Evolutionary conservation across 2,888 invertebrate genomes (phyloP).

Genomic region (Leucophora obtusa): DNA sequence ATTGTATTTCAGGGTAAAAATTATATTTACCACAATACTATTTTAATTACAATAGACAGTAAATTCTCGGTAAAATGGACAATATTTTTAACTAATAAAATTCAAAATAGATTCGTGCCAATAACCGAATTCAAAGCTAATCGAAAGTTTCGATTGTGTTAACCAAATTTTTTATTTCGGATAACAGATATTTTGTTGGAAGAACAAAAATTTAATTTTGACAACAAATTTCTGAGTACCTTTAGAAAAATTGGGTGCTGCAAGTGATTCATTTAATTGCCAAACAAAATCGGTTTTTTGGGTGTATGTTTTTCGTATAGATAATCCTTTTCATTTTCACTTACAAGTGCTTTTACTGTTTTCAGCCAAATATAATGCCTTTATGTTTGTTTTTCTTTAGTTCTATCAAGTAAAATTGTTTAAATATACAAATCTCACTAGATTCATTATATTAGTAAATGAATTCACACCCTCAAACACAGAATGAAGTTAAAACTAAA

Average conservation of each 20-base stretch:
- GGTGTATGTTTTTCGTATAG: no score
- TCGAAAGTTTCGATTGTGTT: no score
- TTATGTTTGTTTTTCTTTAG: not conserved
- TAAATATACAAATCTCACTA: conserved; percentile 57
- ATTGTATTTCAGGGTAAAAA: conserved; percentile 48
- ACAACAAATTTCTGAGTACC: no score
- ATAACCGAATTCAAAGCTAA: no score
- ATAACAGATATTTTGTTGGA: no score
- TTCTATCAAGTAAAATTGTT: conserved; percentile 49
- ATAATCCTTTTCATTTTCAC: not conserved
- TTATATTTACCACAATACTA: conserved; percentile 41
- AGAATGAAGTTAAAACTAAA: conserved; percentile 10
- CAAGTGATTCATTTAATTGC: no score
- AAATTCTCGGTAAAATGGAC: not conserved
- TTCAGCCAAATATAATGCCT: not conserved
- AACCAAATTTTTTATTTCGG: no score
- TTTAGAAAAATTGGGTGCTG: no score
- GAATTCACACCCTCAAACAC: conserved; percentile 52
- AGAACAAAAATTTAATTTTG: no score
- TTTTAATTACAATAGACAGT: conserved; percentile 50
- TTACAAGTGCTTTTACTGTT: conserved; percentile 3
- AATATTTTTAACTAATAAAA: not conserved
- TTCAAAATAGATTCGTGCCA: no score
- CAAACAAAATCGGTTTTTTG: no score
- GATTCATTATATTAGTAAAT: conserved; percentile 59